Base-by-base conservation (phyloP, 2,888 invertebrate species). In the Hirtodrosophila alboralis region DNA sequence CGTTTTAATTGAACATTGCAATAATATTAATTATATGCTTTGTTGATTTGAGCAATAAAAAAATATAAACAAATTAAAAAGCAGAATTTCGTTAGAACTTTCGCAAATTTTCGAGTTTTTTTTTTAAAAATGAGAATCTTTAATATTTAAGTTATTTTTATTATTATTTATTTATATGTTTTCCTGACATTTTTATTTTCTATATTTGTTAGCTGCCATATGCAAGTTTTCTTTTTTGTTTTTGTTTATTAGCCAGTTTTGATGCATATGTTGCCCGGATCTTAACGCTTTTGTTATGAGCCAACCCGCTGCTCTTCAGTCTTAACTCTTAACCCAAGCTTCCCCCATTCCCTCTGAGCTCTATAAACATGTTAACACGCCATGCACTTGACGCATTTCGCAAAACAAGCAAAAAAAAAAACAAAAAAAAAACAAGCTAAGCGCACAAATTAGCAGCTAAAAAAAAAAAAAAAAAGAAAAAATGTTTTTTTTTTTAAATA, bases 391-490 rank as follows among this genome's bases (percentile, higher is more conserved):
- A 58, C 49, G 70, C 52, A 51, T 66, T 72, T 66, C 45, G 36
- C 48, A 68, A 67, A 37, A 41, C 18, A 34, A 8, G 9, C 10
- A 18, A 26, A 1, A n/a, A 18, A 18, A 26, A 1, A 43, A 12
- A 10, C 26, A 43, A 38, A 31, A 27, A 61, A 43, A 18, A 26
- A 26, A 62, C 67, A 63, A 70, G 60, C 57, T 65, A 70, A 71
- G 70, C 75, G 51, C 59, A 59, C 69, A 84, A 84, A 84, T 80
- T 85, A 84, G 56, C 77, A 54, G 44, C 64, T 62, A 51, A 65
- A 61, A 61, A 43, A 34, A 28, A 31, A 44, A 57, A 18, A 43
- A 28, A 34, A 8, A 28, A 47, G 43, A 12, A 37, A 26, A 27
- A 14, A 31, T n/a, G n/a, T n/a, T n/a, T n/a, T n/a, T n/a, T n/a